A percentile compares a stretch with the other conserved stretches of the same genome.
These are phyloP conservation scores for Agrotis exclamationis DNA, from an alignment of 2,888 invertebrate species.

Conservation along the genomic window DNA sequence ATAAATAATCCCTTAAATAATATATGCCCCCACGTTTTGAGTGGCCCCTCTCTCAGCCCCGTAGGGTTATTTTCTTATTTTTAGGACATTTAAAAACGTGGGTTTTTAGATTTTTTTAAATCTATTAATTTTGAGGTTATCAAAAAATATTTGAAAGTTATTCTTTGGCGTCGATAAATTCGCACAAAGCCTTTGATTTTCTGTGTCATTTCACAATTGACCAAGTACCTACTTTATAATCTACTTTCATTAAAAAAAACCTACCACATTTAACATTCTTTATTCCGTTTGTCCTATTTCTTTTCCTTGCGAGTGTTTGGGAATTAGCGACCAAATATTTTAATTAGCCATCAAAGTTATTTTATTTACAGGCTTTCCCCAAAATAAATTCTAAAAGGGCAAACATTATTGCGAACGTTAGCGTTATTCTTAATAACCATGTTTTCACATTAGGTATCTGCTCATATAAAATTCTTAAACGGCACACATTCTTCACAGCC, in stretches of 20 bases:
- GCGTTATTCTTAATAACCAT: constrained; percentile 26
- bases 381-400: constrained; percentile 10
- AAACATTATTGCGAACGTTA: constrained; percentile 5
- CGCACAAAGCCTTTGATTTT: not conserved
- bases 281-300: not conserved
- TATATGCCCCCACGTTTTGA: no score
- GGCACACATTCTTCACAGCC: not conserved
- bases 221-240: no score
- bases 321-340: no score
- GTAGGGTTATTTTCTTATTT: no score
- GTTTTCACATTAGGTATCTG: constrained; percentile 13
- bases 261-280: not conserved
- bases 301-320: not conserved
- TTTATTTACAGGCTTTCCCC: not conserved
- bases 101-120: no score
- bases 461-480: constrained; percentile 13
- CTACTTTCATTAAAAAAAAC: no score
- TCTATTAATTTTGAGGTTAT: no score
- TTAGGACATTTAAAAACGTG: no score
- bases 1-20: no score
- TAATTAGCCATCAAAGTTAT: no score
- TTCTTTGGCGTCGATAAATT: not conserved
- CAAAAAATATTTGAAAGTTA: no score
- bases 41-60: no score
- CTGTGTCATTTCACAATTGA: not conserved